Percentiles rank a stretch among this genome's conserved stretches.
phyloP scores from a whole-genome alignment of 2,113 vertebrate species.

The Cyanoliseus patagonus region DNA sequence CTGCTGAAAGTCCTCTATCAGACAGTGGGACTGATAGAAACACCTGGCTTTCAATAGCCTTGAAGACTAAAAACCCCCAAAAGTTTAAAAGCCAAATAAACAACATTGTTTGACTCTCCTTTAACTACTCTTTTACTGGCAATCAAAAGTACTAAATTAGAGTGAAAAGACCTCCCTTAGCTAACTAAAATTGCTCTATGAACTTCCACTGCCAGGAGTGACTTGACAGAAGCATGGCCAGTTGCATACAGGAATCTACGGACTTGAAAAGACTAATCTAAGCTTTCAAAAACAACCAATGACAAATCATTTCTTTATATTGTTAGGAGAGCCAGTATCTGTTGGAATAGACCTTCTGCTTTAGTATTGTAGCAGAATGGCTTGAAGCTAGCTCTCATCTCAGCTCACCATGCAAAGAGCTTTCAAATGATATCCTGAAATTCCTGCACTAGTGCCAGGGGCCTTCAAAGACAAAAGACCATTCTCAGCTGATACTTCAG shows the following conservation, averaged over 20 bases:
- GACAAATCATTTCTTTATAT: neutral
- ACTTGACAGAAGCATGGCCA: neutral
- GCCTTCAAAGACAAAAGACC: neutral
- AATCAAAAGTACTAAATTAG: neutral
- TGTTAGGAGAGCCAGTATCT: neutral
- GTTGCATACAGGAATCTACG: neutral
- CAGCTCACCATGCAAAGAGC: neutral
- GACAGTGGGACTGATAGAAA: neutral
- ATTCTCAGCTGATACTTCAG: neutral
- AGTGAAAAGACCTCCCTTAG: neutral
- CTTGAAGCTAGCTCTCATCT: neutral
- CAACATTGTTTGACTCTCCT: neutral
- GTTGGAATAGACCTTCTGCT: neutral
- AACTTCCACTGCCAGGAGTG: fast-evolving
- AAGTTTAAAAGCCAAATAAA: neutral
- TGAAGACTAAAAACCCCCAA: neutral
- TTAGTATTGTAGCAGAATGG: neutral
- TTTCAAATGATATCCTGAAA: neutral
- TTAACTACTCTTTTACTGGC: neutral
- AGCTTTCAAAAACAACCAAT: neutral
- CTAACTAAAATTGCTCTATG: neutral
- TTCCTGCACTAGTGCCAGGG: neutral
- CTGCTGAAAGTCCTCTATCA: neutral
- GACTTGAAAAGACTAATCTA: neutral
- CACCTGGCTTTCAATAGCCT: neutral